Evolutionary conservation across 2,888 invertebrate species (phyloP).

Genomic region (Agrotis ipsilon): DNA sequence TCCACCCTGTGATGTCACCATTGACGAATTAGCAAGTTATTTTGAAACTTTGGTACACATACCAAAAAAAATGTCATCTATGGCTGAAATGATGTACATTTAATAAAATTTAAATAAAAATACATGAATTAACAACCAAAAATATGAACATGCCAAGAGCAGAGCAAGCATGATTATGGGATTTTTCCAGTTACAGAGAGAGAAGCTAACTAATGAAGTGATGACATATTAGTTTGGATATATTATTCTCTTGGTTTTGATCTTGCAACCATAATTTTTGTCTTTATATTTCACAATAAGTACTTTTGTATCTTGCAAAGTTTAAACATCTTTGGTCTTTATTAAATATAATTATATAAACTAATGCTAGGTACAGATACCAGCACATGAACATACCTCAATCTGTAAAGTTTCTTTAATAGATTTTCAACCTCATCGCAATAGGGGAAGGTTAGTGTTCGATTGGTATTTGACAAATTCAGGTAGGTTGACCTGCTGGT

Average conservation of each 20-base stretch:
- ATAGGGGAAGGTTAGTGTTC: no score
- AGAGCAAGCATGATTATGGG: conserved; percentile 11
- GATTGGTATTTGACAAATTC: no score
- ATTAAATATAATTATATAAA: conserved; percentile 8
- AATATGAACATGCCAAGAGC: not conserved
- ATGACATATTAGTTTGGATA: not conserved
- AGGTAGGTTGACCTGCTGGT: no score
- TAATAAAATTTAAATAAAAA: conserved; percentile 75
- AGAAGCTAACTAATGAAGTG: conserved; percentile 5
- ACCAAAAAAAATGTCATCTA: conserved; percentile 99
- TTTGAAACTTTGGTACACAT: conserved; percentile 99
- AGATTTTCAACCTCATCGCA: no score
- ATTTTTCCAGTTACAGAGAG: not conserved
- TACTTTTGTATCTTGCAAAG: not conserved
- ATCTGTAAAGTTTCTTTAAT: no score
- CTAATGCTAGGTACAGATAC: not conserved
- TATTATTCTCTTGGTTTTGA: not conserved
- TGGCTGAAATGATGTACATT: conserved; percentile 99
- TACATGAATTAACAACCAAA: conserved; percentile 25
- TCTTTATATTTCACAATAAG: conserved; percentile 1
- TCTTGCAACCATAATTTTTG: conserved; percentile 6
- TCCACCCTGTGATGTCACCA: conserved; percentile 96
- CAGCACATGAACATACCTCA: no score
- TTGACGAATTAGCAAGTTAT: conserved; percentile 98
- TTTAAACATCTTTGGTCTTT: conserved; percentile 17